Evolutionary conservation across 2,888 invertebrate genomes (phyloP).

Genomic region (Ethmia dodecea): DNA sequence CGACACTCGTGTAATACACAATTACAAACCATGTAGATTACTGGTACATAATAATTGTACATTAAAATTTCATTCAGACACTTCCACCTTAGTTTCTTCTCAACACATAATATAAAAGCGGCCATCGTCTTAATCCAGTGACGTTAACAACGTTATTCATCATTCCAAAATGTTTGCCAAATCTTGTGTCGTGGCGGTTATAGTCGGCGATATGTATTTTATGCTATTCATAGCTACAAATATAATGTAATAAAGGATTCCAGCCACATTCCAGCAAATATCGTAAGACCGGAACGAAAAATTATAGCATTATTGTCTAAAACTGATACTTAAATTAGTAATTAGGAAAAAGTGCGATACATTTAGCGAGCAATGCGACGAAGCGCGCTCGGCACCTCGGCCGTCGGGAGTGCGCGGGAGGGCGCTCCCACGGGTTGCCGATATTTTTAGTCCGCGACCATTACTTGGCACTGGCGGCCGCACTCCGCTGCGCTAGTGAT

Average conservation of each 20-base stretch:
- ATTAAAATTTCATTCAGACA: conserved; percentile 14
- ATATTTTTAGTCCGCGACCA: conserved; percentile 83
- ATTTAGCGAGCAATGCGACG: conserved; percentile 52
- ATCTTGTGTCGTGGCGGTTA: conserved; percentile 12
- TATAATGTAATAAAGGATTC: too few species aligned
- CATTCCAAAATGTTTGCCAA: conserved; percentile 17
- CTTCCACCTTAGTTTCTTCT: neutral
- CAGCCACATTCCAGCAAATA: too few species aligned
- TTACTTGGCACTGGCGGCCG: conserved; percentile 81
- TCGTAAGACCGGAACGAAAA: too few species aligned
- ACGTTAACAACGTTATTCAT: conserved; percentile 4
- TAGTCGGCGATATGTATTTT: conserved; percentile 11
- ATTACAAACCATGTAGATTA: too few species aligned
- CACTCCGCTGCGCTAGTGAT: conserved; percentile 71
- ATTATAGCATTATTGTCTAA: too few species aligned
- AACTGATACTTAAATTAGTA: too few species aligned
- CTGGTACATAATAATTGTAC: conserved; percentile 21
- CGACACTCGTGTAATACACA: too few species aligned
- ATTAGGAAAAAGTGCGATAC: conserved; percentile 21
- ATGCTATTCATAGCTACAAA: too few species aligned
- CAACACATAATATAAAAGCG: conserved; percentile 1
- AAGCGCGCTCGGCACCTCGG: conserved; percentile 66
- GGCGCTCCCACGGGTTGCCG: conserved; percentile 78
- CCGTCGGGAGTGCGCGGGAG: conserved; percentile 72
- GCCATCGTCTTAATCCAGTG: neutral